These are phyloP conservation scores for Urocynchramus pylzowi DNA, from an alignment of 2,113 vertebrate genomes.

Conservation along the genomic window DNA sequence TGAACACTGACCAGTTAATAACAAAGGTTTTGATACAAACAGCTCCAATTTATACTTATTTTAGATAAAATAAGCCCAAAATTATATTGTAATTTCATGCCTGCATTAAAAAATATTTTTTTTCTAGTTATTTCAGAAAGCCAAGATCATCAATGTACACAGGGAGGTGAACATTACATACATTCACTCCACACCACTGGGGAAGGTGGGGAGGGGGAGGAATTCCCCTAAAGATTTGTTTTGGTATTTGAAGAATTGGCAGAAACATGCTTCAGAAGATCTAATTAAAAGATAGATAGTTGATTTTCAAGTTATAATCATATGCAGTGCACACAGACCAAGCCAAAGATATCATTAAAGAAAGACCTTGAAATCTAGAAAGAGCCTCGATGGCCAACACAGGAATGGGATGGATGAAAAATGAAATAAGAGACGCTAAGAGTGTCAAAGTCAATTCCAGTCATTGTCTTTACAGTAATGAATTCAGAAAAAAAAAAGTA, in stretches of 20 bases:
- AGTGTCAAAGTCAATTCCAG: not conserved
- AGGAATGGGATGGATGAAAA: not conserved
- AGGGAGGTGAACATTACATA: not conserved
- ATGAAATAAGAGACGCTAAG: not conserved
- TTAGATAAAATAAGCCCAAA: not conserved
- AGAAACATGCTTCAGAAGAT: not conserved
- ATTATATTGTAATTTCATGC: not conserved
- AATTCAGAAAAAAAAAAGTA: not conserved
- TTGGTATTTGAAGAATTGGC: not conserved
- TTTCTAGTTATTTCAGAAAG: not conserved
- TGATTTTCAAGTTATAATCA: not conserved
- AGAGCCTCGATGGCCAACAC: not conserved
- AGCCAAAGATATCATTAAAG: not conserved
- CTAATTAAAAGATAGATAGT: not conserved
- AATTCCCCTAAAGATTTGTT: not conserved
- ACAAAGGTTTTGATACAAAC: not conserved
- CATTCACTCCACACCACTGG: not conserved
- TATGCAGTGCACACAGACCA: not conserved
- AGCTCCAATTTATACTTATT: not conserved
- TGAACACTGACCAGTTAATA: not conserved
- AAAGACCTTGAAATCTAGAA: not conserved
- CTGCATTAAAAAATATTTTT: not conserved
- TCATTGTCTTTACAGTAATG: not conserved
- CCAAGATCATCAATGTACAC: not conserved
- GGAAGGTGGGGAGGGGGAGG: accelerated